phyloP scores from a whole-genome alignment of 2,113 vertebrate genomes.

The Sebastes fasciatus region DNA sequence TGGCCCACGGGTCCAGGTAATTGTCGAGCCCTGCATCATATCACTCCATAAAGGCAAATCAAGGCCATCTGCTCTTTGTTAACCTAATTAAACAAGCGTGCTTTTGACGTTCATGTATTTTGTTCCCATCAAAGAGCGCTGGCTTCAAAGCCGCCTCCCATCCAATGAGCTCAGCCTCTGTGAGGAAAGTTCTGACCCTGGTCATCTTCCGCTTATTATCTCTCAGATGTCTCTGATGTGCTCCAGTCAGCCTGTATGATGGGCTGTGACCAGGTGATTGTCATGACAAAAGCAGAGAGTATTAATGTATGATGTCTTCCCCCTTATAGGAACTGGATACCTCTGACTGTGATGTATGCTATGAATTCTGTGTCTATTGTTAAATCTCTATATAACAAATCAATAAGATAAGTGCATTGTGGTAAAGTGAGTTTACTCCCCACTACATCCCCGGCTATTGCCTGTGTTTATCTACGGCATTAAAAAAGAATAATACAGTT shows the following conservation, averaged over 20 bases:
- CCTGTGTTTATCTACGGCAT: neutral
- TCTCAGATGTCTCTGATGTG: conserved; percentile 4
- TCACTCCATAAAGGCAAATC: too few species aligned
- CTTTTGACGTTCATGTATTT: conserved; percentile 13
- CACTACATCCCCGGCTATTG: neutral
- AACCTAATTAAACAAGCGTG: conserved; percentile 5
- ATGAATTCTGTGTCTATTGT: neutral
- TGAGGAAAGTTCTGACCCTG: neutral
- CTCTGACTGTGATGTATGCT: neutral
- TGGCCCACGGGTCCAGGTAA: too few species aligned
- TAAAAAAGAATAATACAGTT: neutral
- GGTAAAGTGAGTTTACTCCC: neutral
- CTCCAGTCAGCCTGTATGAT: neutral
- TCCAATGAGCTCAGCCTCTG: neutral
- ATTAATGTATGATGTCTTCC: neutral
- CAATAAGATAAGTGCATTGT: conserved; percentile 7
- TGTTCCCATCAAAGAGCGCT: conserved; percentile 21
- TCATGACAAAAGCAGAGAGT: neutral
- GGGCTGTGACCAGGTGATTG: neutral
- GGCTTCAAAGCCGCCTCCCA: conserved; percentile 33
- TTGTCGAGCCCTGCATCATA: too few species aligned
- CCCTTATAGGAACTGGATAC: neutral
- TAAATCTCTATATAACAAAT: neutral
- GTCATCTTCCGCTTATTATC: neutral
- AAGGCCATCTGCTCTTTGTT: neutral